Evolutionary conservation across 2,888 invertebrate species (phyloP).

Genomic region (Loripinus fragilis): DNA sequence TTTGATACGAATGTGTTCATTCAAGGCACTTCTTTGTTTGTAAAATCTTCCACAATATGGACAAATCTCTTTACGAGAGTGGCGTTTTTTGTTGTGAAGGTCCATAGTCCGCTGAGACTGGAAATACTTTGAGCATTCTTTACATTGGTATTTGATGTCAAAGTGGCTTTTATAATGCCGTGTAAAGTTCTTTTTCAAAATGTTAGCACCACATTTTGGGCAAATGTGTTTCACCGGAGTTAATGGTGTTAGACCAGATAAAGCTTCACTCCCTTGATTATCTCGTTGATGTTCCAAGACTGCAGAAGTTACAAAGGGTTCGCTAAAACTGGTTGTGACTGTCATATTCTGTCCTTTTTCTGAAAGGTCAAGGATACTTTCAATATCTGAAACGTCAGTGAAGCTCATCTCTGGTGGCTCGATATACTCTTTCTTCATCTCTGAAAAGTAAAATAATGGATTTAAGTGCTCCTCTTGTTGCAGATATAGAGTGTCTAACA

Average conservation of each 20-base stretch:
- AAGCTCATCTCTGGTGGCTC: background rate
- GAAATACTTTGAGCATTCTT: background rate
- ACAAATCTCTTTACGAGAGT: background rate
- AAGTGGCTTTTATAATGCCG: background rate
- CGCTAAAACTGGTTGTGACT: background rate
- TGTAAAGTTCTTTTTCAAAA: background rate
- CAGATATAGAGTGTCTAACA: too few species aligned
- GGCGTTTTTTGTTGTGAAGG: background rate
- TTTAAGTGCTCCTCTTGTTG: too few species aligned
- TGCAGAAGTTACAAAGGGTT: background rate
- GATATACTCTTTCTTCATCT: background rate
- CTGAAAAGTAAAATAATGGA: background rate
- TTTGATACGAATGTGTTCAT: slow-evolving; percentile 1
- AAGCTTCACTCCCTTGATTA: background rate
- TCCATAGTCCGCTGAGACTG: background rate
- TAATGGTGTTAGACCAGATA: too few species aligned
- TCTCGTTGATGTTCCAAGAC: background rate
- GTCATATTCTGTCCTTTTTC: background rate
- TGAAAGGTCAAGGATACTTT: background rate
- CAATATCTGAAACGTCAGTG: background rate
- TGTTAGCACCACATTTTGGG: too few species aligned
- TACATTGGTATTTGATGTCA: background rate
- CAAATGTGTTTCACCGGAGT: too few species aligned
- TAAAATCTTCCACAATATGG: slow-evolving; percentile 1
- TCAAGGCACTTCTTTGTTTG: slow-evolving; percentile 13